Evolutionary conservation across 2,797 vertebrate species (phyloP).

Genomic region (Muscicapa comitata): DNA sequence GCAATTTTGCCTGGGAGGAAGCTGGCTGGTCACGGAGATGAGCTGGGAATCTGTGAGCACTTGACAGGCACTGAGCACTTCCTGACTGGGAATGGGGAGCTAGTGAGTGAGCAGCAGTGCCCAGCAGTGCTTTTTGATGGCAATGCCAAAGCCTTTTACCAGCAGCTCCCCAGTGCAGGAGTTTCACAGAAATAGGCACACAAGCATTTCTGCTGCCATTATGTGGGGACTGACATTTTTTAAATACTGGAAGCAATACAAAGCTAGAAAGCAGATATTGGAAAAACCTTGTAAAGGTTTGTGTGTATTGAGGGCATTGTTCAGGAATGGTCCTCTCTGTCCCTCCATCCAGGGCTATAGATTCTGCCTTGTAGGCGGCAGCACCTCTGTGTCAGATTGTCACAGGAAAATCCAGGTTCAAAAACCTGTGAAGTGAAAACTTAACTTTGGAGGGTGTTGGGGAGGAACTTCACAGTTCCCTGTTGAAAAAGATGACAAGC

Average conservation of each 20-base stretch:
- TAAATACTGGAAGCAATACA: neutral
- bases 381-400: neutral
- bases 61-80: neutral
- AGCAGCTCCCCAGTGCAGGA: neutral
- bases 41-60: neutral
- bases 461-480: neutral
- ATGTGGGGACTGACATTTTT: neutral
- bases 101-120: constrained; percentile 39
- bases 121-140: neutral
- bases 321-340: neutral
- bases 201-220: neutral
- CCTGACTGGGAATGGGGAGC: neutral
- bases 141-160: neutral
- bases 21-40: neutral
- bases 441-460: neutral
- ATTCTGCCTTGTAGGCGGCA: neutral
- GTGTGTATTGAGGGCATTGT: neutral
- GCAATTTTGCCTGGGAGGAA: constrained; percentile 11
- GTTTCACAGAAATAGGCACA: neutral
- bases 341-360: neutral
- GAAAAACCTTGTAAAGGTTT: neutral
- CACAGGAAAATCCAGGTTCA: neutral
- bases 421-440: neutral
- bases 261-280: neutral
- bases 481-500: neutral